Base-by-base conservation (phyloP, 2,888 invertebrate genomes). In the Acrobeloides nanus region DNA sequence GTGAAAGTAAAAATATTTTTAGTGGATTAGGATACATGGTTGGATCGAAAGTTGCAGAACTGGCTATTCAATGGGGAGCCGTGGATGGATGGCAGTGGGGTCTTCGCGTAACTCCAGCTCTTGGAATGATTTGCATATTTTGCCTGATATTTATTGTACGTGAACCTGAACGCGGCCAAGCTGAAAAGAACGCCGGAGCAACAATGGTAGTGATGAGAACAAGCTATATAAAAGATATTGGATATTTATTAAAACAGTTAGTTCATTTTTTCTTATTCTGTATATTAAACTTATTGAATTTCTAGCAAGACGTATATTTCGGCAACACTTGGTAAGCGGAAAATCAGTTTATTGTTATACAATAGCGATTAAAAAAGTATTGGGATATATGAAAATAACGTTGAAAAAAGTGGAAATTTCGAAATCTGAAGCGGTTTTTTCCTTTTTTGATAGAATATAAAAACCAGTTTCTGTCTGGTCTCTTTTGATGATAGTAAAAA, bases 11-110 rank as follows among this genome's bases (percentile, higher is more conserved):
- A 15, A 17, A 17, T 17, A 1, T 18, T 50, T 54, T 48, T 29
- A 41, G 89, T 76, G 89, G 88, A 61, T 77, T 86, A 66, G 95
- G 95, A 7, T 97, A 95, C 76, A 92, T 97, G 62, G 83, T 88
- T 35, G 95, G 95, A 12, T 84, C 92, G 0, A 41, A 32, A 15
- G 15, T 41, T 18, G 6, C 33, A 2, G 26, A 29, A 15, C 7
- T 8, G n/a, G n/a, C n/a, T n/a, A n/a, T n/a, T n/a, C n/a, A n/a
- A n/a, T n/a, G n/a, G n/a, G n/a, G n/a, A n/a, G 35, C 35, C 3
- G 80, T 84, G 1, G 74, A 73, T 20, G 75, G 81, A 46, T 97
- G 95, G 97, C 84, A 88, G 57, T 93, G 86, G 86, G 89, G 88
- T 0, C 81, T 97, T 2, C 63, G 80, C 59, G 85, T 93, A 25